These are phyloP conservation scores for Stictonetta naevosa DNA, from an alignment of 2,113 vertebrate species.

Conservation along the genomic window DNA sequence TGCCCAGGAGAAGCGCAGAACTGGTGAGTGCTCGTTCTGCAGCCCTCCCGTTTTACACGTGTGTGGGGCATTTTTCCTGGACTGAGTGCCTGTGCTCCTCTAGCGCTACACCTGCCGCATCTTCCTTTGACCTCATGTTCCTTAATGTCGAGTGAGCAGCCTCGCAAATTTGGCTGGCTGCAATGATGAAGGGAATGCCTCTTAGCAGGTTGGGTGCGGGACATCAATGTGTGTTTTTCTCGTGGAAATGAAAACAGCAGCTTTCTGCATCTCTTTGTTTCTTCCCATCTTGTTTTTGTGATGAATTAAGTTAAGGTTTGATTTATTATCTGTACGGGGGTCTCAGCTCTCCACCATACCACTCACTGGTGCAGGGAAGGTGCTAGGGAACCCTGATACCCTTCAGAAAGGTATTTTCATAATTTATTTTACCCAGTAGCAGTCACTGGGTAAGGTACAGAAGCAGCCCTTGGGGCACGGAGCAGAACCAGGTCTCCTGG, in stretches of 20 bases:
- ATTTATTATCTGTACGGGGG: neutral
- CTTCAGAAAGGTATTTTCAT: neutral
- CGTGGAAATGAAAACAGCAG: neutral
- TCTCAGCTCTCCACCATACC: neutral
- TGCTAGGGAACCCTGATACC: neutral
- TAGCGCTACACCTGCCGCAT: neutral
- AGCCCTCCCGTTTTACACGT: neutral
- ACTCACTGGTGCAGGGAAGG: neutral
- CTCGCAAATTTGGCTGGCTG: rapidly evolving
- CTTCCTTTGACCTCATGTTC: neutral
- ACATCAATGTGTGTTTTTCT: neutral
- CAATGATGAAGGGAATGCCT: neutral
- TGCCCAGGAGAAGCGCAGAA: neutral
- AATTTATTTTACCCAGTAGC: neutral
- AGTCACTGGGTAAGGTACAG: neutral
- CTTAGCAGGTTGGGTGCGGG: neutral
- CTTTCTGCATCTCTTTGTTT: neutral
- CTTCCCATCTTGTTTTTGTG: neutral
- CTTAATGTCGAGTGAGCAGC: neutral
- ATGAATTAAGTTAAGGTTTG: neutral
- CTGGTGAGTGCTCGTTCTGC: neutral
- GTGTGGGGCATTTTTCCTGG: neutral
- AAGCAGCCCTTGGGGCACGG: neutral
- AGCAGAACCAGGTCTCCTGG: neutral
- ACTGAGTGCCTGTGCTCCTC: neutral